Percentiles rank a stretch among this genome's conserved stretches.
phyloP scores from a whole-genome alignment of 2,113 vertebrate genomes.

The Lepus timidus region DNA sequence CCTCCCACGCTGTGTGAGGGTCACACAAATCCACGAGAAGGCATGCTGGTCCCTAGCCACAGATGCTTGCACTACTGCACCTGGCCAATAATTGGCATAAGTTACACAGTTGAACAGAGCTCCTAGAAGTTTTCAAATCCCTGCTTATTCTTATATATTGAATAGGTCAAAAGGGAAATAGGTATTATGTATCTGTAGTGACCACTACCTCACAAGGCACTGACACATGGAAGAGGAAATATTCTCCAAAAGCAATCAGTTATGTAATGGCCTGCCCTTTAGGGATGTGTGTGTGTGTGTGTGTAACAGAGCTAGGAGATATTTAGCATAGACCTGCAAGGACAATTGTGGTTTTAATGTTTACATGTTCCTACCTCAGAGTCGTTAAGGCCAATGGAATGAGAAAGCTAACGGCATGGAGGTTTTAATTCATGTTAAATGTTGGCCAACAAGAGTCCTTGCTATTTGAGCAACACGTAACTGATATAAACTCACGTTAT shows the following conservation, averaged over 20 bases:
- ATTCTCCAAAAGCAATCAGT: background rate
- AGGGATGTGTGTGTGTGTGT: no score
- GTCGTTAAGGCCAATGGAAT: background rate
- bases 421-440: background rate
- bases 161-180: background rate
- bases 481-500: background rate
- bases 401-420: background rate
- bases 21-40: background rate
- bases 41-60: fast-evolving
- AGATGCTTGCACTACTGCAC: background rate
- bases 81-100: background rate
- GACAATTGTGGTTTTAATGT: background rate
- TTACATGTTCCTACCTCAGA: background rate
- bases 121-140: background rate
- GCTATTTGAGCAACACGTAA: background rate
- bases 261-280: background rate
- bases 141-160: background rate
- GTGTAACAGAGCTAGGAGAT: fast-evolving
- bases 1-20: fast-evolving
- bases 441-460: background rate
- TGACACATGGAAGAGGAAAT: background rate
- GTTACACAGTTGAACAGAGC: background rate
- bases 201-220: fast-evolving
- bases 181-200: fast-evolving
- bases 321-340: fast-evolving